phyloP scores from a whole-genome alignment of 1,140 invertebrate species.

The Drepana arcuata region DNA sequence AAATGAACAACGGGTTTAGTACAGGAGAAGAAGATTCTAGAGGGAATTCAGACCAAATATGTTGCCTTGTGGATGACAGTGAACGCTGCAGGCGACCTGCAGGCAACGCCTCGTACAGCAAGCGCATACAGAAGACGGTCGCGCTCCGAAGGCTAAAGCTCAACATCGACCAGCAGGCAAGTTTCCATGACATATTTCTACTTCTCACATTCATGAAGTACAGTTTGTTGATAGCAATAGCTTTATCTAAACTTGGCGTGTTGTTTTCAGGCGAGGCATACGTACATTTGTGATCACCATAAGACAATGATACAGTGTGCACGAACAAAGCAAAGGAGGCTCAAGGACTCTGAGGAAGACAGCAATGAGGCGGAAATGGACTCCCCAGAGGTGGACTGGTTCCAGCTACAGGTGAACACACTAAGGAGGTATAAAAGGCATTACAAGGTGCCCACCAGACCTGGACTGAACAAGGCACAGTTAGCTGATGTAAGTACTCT shows the following conservation, averaged over 20 bases:
- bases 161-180: slow-evolving; percentile 86
- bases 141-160: slow-evolving; percentile 92
- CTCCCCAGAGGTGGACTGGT: slow-evolving; percentile 93
- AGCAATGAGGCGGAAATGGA: slow-evolving; percentile 90
- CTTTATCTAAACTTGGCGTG: too few relatives aligned
- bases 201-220: slow-evolving; percentile 4
- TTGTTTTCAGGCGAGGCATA: slow-evolving; percentile 89
- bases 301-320: slow-evolving; percentile 96
- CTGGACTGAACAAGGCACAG: slow-evolving; percentile 94
- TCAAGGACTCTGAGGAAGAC: slow-evolving; percentile 94
- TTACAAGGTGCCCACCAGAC: slow-evolving; percentile 91
- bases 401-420: slow-evolving; percentile 93
- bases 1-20: slow-evolving; percentile 88
- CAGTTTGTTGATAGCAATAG: too few relatives aligned
- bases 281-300: slow-evolving; percentile 97
- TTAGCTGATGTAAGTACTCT: slow-evolving; percentile 90
- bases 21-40: slow-evolving; percentile 91
- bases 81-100: slow-evolving; percentile 88
- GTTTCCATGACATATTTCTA: slow-evolving; percentile 1
- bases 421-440: slow-evolving; percentile 93
- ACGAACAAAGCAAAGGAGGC: slow-evolving; percentile 84
- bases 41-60: slow-evolving; percentile 89
- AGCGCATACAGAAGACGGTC: slow-evolving; percentile 97
- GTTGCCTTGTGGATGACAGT: slow-evolving; percentile 93
- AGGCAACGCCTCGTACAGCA: slow-evolving; percentile 97